Evolutionary conservation across 2,888 invertebrate species (phyloP), one percentile per base, ranked within the genome.

Genomic region (Dimorphilus gyrociliatus): DNA sequence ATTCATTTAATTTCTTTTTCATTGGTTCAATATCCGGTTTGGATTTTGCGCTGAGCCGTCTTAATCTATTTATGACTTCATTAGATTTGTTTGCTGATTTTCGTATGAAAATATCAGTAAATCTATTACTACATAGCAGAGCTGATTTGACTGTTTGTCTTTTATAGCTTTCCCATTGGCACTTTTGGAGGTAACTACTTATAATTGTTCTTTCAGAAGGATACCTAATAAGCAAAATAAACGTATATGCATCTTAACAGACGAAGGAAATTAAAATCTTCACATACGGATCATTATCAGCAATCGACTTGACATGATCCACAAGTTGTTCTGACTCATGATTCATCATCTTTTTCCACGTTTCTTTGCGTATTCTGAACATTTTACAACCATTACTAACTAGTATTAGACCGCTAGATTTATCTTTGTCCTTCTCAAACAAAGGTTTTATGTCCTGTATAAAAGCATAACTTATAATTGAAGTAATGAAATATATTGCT

Each of bases 121-220:
- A n/a, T n/a, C n/a, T n/a, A n/a, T 29, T 18, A 7, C 12, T 10
- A 18, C 14, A 16, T 13, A 19, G 18, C 10, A 24, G 15, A 12
- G 23, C 23, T 19, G 26, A 18, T 12, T 10, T 7, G 19, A 32
- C 13, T 19, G 27, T 23, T 18, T 18, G 12, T 13, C 14, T 14
- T 18, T 32, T 32, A 18, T 32, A 32, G 12, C 23, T n/a, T 16
- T 29, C 29, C 32, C 32, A 32, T 13, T 14, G 17, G 6, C 12
- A 16, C 14, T 29, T 32, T n/a, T 28, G 15, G 19, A 19, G 18
- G 17, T 23, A 29, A 12, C 14, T 27, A 13, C 27, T 29, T 14
- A 27, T 12, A 19, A 32, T 4, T 7, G 19, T 21, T 12, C 13
- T 23, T 10, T 29, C 23, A 15, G 29, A 19, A 16, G 29, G 29